Conservation (phyloP, 2,113 vertebrate species). For the Formicarius rufipectus region DNA sequence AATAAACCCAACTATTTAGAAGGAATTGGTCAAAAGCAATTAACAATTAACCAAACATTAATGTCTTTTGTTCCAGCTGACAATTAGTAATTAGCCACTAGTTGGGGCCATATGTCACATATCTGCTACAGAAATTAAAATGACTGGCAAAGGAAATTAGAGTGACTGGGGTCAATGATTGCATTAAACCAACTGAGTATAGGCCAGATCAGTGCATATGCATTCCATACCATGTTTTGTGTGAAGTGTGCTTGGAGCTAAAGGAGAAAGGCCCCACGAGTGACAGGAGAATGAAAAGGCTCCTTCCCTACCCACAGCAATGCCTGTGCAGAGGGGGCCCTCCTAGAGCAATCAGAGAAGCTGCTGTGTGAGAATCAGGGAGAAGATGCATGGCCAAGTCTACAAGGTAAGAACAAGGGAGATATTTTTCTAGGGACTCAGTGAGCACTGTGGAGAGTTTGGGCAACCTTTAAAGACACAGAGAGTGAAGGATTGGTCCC, state of each 20-base stretch:
- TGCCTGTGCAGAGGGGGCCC: not conserved
- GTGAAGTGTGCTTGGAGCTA: not conserved
- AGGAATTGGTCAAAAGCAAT: not conserved
- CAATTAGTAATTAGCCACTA: conserved; percentile 7
- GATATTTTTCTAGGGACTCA: not conserved
- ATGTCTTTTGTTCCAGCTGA: conserved; percentile 18
- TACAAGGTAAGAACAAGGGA: not conserved
- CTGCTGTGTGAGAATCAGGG: not conserved
- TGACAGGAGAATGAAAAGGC: not conserved
- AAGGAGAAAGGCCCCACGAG: not conserved
- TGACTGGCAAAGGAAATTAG: conserved; percentile 28
- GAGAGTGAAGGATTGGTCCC: not conserved
- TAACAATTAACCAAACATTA: conserved; percentile 13
- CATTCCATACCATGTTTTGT: not conserved
- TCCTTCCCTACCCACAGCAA: rapidly evolving
- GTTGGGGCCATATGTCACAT: not conserved
- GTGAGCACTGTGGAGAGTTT: not conserved
- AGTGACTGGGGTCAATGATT: not conserved
- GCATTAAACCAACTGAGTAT: not conserved
- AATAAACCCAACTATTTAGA: not conserved
- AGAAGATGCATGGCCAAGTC: not conserved
- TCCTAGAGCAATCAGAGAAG: not conserved
- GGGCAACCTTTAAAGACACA: not conserved
- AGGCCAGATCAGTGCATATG: not conserved
- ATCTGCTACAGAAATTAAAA: conserved; percentile 20